Evolutionary conservation across 1,140 invertebrate genomes (phyloP).

Genomic region (Belonocnema kinseyi): DNA sequence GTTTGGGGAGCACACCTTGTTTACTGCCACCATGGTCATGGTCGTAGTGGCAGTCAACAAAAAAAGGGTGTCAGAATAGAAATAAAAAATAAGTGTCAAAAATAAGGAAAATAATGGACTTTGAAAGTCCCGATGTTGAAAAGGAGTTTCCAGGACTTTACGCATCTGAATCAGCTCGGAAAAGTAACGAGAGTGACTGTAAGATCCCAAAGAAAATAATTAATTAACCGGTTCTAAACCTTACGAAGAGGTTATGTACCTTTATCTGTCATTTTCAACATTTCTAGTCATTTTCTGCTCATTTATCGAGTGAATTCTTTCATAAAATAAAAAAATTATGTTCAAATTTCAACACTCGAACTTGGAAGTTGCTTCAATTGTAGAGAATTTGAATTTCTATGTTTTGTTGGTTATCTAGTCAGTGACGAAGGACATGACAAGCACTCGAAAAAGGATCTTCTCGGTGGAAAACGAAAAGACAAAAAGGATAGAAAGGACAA

Average conservation of each 20-base stretch:
- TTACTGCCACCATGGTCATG: no score
- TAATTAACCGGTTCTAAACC: constrained; percentile 6
- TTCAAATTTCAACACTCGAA: no score
- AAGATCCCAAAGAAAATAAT: constrained; percentile 68
- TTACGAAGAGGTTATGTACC: constrained; percentile 46
- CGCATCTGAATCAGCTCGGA: constrained; percentile 85
- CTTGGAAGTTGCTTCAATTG: neutral
- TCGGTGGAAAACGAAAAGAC: constrained; percentile 84
- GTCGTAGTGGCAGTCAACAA: no score
- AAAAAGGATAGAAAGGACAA: constrained; percentile 91
- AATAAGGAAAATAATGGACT: constrained; percentile 82
- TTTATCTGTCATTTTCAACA: constrained; percentile 20
- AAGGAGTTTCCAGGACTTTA: constrained; percentile 94
- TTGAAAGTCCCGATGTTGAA: constrained; percentile 92
- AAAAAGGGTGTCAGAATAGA: no score
- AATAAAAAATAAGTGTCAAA: neutral
- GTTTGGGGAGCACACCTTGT: no score
- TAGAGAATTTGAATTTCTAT: constrained; percentile 2
- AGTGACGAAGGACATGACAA: constrained; percentile 87
- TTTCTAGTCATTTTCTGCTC: neutral
- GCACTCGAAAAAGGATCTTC: constrained; percentile 84
- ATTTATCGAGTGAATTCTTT: neutral
- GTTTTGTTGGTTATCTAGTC: constrained; percentile 72
- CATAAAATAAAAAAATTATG: no score
- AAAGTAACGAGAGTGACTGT: constrained; percentile 91